These are phyloP conservation scores for Ophion ellenae DNA, from an alignment of 2,888 invertebrate species.

Conservation along the genomic window DNA sequence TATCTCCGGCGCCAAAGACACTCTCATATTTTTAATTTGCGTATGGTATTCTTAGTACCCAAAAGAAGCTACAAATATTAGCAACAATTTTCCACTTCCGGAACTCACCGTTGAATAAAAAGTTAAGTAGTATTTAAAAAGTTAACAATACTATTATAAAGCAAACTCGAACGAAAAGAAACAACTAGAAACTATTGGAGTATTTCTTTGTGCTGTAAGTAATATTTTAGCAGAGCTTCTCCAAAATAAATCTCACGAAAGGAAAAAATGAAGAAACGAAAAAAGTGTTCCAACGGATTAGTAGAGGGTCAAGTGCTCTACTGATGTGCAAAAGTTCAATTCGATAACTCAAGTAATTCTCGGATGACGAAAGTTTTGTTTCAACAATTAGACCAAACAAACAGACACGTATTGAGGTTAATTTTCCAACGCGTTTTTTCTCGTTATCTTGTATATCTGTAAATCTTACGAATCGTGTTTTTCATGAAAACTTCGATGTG, in stretches of 20 bases:
- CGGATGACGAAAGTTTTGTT: not conserved
- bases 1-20: not conserved
- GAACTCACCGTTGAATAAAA: not conserved
- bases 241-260: no score
- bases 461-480: not conserved
- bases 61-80: no score
- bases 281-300: not conserved
- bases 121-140: not conserved
- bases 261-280: not conserved
- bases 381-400: not conserved
- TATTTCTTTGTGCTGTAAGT: not conserved
- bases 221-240: not conserved
- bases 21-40: no score
- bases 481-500: slow-evolving; percentile 3
- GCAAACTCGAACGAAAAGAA: not conserved
- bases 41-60: no score
- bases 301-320: not conserved
- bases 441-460: not conserved
- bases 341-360: not conserved
- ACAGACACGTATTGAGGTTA: not conserved
- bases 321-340: not conserved
- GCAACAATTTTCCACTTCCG: no score
- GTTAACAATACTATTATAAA: not conserved
- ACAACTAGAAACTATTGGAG: not conserved
- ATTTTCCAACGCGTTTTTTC: not conserved